These are phyloP conservation scores for Polia nebulosa DNA, from an alignment of 2,888 invertebrate genomes.

Conservation along the genomic window DNA sequence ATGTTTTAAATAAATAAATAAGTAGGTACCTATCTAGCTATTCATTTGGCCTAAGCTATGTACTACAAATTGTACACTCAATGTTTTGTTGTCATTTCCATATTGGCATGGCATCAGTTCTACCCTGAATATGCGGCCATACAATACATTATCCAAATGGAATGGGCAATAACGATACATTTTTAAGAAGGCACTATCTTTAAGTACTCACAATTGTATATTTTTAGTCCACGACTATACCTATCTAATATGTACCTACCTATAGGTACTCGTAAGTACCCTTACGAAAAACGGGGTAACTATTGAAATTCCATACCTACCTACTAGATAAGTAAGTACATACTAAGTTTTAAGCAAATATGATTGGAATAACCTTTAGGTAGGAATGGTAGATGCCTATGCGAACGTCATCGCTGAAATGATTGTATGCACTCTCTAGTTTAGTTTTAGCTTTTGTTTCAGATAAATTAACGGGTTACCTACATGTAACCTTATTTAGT, in stretches of 20 bases:
- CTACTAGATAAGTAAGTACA: too few species aligned
- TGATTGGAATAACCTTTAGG: background rate
- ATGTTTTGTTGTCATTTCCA: slow-evolving; percentile 13
- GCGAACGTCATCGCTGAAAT: background rate
- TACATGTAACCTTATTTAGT: too few species aligned
- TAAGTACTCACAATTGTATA: slow-evolving; percentile 9
- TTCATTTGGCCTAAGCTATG: too few species aligned
- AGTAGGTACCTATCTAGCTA: too few species aligned
- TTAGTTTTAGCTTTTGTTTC: background rate
- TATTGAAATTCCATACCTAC: background rate
- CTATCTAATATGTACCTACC: background rate
- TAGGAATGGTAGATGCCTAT: background rate
- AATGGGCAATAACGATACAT: slow-evolving; percentile 54
- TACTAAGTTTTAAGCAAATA: too few species aligned
- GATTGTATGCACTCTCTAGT: background rate
- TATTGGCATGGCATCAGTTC: slow-evolving; percentile 21
- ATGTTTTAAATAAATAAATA: too few species aligned
- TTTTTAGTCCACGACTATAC: slow-evolving; percentile 6
- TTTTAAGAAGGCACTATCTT: slow-evolving; percentile 47
- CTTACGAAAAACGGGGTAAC: background rate
- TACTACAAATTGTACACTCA: background rate
- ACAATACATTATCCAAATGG: slow-evolving; percentile 49
- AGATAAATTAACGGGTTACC: background rate
- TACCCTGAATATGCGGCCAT: slow-evolving; percentile 20
- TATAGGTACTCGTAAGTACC: background rate